Base-by-base conservation (phyloP, 2,888 invertebrate species). In the Parelbella ahira region DNA sequence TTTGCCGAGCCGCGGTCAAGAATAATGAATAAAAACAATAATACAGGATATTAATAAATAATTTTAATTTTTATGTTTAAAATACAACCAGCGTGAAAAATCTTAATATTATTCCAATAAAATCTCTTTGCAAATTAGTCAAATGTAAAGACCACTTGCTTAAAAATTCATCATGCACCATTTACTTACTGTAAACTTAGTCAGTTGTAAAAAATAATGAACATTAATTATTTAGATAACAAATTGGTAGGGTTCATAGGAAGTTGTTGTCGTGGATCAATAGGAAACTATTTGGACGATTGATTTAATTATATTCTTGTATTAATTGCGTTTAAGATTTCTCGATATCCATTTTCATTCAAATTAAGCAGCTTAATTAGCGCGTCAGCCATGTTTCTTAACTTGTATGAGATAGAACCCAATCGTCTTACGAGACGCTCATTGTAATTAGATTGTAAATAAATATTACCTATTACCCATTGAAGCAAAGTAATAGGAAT, bases 271-370 rank as follows among this genome's bases (percentile, higher is more conserved):
- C 54, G 63, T 68, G 60, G 53, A 69, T 70, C 69, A 69, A 60
- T 45, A 58, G 57, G 60, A 66, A 66, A 62, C 56, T 57, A n/a
- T n/a, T 44, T 51, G 58, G 52, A 49, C 56, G 54, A 4, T 41
- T 60, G 63, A 63, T 68, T 68, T 67, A 73, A 73, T 80, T 71
- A 72, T 64, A 63, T 63, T 56, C 53, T 54, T 61, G 59, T 66
- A 68, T 80, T 79, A 79, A 82, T 77, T 73, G 68, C 72, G 64
- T 64, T 63, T 62, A 54, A 77, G 71, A 73, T 73, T 72, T 55
- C 50, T 45, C 51, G 49, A 62, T 51, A 64, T 63, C 55, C 56
- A 60, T 54, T 58, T 72, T 69, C 75, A 77, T 79, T 74, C 78
- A 78, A 76, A 53, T 67, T 54, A 66, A 63, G 57, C 64, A 68